Base-by-base conservation (phyloP, 2,888 invertebrate species). In the Torymus auratus region DNA sequence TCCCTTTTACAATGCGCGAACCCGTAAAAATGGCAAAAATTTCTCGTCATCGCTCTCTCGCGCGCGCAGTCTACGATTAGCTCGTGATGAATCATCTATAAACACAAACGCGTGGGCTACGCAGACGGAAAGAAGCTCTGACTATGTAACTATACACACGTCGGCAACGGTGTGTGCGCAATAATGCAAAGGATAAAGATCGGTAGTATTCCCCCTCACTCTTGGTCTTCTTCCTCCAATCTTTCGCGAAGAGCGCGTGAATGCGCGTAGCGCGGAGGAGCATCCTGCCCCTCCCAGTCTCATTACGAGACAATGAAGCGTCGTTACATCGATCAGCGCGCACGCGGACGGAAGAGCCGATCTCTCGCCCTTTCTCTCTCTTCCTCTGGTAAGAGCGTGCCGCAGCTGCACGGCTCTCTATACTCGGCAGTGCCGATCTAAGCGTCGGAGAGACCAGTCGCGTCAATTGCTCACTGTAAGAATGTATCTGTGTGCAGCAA, bases 271-370 rank as follows among this genome's bases (percentile, higher is more conserved):
- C 55, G 84, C 81, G 73, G 81, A 56, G 69, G 80, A 83, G 85
- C 89, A 89, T 89, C 89, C 89, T 90, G 89, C 87, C 88, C 88
- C 89, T 89, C 89, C 89, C 87, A 88, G 86, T 73, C 87, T 89
- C 89, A 88, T 90, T 90, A 89, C 85, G 85, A 86, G 87, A 89
- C 88, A 88, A 88, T 89, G 87, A 87, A 87, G 72, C 85, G 86
- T 88, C 87, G 87, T 88, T 88, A 87, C 87, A 87, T 88, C 87
- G 88, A 87, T 88, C 88, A 86, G 85, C 78, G 75, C 79, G 72
- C 56, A 81, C 83, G 76, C 75, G 75, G 75, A 78, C 60, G 68
- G 73, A 78, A 78, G 70, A 76, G 53, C 20, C 52, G 41, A 20
- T 10, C 69, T 28, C 50, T 14, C 28, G 53, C 28, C 20, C 3